A percentile compares a stretch with the other conserved stretches of the same genome.
Evolutionary conservation across 2,888 invertebrate species (phyloP).

Genomic region (Linnaemya vulpina): DNA sequence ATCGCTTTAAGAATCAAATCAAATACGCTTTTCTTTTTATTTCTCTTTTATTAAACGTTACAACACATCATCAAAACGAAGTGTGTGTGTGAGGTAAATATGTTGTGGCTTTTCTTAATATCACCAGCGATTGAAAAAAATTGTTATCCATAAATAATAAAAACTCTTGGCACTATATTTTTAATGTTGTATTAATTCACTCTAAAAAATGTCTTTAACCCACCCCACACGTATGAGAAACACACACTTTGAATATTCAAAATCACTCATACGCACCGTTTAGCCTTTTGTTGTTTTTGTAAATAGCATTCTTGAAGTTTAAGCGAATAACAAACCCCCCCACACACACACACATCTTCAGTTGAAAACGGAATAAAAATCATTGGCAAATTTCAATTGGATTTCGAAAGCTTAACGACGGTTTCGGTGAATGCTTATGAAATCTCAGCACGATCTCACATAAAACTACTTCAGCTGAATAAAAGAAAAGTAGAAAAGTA

Average conservation of each 20-base stretch:
- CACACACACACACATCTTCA: no score
- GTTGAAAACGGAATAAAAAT: conserved; percentile 32
- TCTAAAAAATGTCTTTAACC: no score
- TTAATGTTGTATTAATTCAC: no score
- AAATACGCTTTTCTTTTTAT: no score
- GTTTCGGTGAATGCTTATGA: conserved; percentile 44
- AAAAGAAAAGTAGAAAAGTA: conserved; percentile 26
- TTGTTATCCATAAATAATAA: no score
- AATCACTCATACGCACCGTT: conserved; percentile 31
- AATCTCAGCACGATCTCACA: conserved; percentile 68
- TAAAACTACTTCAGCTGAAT: conserved; percentile 68
- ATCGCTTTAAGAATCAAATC: no score
- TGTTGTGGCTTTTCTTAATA: no score
- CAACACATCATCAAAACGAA: no score
- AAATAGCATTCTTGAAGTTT: not conserved
- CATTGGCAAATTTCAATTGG: conserved; percentile 53
- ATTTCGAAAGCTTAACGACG: conserved; percentile 38
- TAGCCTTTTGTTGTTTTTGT: not conserved
- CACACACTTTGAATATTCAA: not conserved
- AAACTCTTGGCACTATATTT: no score
- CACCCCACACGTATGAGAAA: not conserved
- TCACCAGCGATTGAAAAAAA: no score
- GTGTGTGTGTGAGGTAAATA: no score
- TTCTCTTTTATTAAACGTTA: no score
- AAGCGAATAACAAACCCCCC: not conserved